phyloP scores from a whole-genome alignment of 2,888 invertebrate species.

The Bhutanitis thaidina region DNA sequence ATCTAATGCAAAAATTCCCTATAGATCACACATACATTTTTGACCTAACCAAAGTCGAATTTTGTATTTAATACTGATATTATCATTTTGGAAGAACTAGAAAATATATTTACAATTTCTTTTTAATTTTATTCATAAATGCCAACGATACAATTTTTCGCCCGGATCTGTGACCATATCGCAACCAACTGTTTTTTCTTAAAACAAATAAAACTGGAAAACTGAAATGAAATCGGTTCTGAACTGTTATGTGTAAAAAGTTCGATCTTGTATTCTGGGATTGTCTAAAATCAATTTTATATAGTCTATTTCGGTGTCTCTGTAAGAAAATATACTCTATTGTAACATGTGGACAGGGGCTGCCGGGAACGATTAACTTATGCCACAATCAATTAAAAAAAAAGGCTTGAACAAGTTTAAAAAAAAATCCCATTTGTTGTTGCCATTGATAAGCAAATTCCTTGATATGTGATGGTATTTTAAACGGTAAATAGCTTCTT shows the following conservation, averaged over 20 bases:
- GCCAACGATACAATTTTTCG: slow-evolving; percentile 72
- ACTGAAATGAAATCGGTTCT: slow-evolving; percentile 48
- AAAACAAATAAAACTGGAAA: slow-evolving; percentile 39
- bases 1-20: slow-evolving; percentile 66
- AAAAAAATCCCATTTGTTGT: no score
- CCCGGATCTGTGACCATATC: slow-evolving; percentile 74
- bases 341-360: slow-evolving; percentile 61
- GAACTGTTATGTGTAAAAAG: slow-evolving; percentile 73
- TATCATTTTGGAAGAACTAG: slow-evolving; percentile 75
- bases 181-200: slow-evolving; percentile 63
- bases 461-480: no score
- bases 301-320: slow-evolving; percentile 70
- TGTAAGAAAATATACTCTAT: slow-evolving; percentile 77
- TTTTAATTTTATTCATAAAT: slow-evolving; percentile 43
- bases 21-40: slow-evolving; percentile 78
- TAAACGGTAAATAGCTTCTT: no score
- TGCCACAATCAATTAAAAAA: no score
- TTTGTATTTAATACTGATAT: slow-evolving; percentile 79
- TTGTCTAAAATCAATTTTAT: slow-evolving; percentile 74
- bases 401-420: no score
- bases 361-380: slow-evolving; percentile 30
- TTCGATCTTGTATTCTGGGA: slow-evolving; percentile 79
- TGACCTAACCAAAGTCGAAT: slow-evolving; percentile 78
- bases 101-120: slow-evolving; percentile 76
- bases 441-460: no score